phyloP scores from a whole-genome alignment of 2,888 invertebrate species.

The Himalopsyche kuldschensis region DNA sequence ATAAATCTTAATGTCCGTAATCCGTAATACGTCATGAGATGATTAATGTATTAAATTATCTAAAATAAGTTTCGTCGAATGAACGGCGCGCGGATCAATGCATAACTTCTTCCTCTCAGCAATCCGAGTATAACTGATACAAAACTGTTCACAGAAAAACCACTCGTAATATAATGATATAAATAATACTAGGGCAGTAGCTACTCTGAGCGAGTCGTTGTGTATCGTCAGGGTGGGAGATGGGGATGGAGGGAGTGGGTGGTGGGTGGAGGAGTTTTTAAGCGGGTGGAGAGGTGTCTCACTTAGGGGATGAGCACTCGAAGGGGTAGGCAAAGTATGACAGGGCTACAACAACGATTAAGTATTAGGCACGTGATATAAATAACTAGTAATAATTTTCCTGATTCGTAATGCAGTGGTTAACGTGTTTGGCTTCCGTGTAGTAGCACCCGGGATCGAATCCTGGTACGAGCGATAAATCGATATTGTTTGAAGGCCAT shows the following conservation, averaged over 20 bases:
- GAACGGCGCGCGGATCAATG: not conserved
- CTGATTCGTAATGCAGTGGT: too few relatives aligned
- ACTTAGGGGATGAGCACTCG: constrained; percentile 33
- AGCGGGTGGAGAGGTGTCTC: not conserved
- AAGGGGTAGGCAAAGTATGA: constrained; percentile 37
- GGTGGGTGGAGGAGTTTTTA: constrained; percentile 29
- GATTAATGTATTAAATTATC: too few relatives aligned
- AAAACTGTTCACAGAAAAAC: constrained; percentile 37
- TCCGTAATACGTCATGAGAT: too few relatives aligned
- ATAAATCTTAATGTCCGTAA: too few relatives aligned
- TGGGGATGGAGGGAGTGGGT: constrained; percentile 34
- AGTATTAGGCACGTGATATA: not conserved
- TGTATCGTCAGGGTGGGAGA: constrained; percentile 42
- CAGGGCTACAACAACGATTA: not conserved
- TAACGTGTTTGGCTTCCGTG: too few relatives aligned
- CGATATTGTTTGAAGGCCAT: too few relatives aligned
- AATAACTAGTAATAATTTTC: not conserved
- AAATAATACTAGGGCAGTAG: constrained; percentile 42
- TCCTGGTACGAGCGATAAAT: too few relatives aligned
- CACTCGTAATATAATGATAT: constrained; percentile 38
- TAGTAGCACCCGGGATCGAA: too few relatives aligned
- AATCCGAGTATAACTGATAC: not conserved
- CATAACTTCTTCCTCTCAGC: not conserved
- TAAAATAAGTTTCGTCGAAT: too few relatives aligned
- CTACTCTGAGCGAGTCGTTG: not conserved